A percentile compares a stretch with the other conserved stretches of the same genome.
These are phyloP conservation scores for Melitaea cinxia DNA, from an alignment of 1,140 invertebrate genomes.

Conservation along the genomic window DNA sequence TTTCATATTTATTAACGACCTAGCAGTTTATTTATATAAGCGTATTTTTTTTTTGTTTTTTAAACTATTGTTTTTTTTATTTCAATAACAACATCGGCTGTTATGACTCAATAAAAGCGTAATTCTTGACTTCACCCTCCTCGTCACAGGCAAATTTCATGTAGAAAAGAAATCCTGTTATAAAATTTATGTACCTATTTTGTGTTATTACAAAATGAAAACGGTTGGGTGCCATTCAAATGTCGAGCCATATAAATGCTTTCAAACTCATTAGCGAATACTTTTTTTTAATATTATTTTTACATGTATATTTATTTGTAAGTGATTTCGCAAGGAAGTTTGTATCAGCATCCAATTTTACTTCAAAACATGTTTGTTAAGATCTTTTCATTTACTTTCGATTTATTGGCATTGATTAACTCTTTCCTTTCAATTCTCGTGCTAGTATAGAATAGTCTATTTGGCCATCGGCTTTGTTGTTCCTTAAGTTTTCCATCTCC, in stretches of 20 bases:
- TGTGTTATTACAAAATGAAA: conserved; percentile 49
- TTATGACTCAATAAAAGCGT: no score
- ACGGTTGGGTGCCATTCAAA: conserved; percentile 51
- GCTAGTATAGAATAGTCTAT: conserved; percentile 10
- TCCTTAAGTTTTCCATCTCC: conserved; percentile 29
- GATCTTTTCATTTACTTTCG: conserved; percentile 22
- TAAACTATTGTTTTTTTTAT: no score
- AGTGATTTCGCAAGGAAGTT: no score
- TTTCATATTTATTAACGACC: no score
- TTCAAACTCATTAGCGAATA: conserved; percentile 44
- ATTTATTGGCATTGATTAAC: conserved; percentile 5
- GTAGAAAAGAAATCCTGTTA: conserved; percentile 27
- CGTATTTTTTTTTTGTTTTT: no score
- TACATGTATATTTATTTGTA: conserved; percentile 13
- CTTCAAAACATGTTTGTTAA: no score
- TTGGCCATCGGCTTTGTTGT: conserved; percentile 14
- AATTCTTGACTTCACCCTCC: no score
- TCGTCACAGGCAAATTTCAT: conserved; percentile 30
- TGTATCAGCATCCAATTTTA: no score
- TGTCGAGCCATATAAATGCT: conserved; percentile 48
- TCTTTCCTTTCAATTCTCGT: conserved; percentile 10
- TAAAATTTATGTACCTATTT: conserved; percentile 24
- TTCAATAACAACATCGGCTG: no score
- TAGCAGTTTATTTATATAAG: no score
- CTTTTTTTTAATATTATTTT: background rate